Evolutionary conservation across 2,888 invertebrate species (phyloP).

Genomic region (Punctoribates punctum): DNA sequence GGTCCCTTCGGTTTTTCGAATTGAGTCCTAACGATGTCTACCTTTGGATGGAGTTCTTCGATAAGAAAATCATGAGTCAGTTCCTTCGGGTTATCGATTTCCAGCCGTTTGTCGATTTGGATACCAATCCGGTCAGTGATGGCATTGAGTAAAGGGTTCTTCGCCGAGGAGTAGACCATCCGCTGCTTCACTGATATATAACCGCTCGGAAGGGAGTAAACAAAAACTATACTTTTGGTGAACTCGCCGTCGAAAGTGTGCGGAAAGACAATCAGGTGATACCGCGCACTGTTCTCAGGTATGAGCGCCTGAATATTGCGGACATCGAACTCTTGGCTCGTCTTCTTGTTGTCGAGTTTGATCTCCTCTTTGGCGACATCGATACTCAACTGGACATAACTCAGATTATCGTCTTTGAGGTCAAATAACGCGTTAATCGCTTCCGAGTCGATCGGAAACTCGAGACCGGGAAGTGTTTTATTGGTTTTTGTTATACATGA

Average conservation of each 20-base stretch:
- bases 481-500: neutral
- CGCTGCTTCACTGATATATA: constrained; percentile 91
- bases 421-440: constrained; percentile 71
- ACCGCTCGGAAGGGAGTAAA: constrained; percentile 98
- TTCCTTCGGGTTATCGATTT: constrained; percentile 84
- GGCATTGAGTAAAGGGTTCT: constrained; percentile 79
- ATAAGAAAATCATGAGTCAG: constrained; percentile 82
- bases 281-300: constrained; percentile 79
- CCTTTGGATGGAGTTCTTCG: constrained; percentile 90
- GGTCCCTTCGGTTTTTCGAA: constrained; percentile 97
- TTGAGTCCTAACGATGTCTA: constrained; percentile 74
- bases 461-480: constrained; percentile 77
- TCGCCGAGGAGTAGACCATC: constrained; percentile 98
- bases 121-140: constrained; percentile 69
- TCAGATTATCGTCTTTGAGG: constrained; percentile 57
- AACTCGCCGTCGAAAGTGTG: constrained; percentile 91
- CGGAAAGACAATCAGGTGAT: constrained; percentile 84
- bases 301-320: constrained; percentile 70
- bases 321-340: constrained; percentile 60
- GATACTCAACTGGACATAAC: constrained; percentile 51
- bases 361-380: constrained; percentile 83
- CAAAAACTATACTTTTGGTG: constrained; percentile 82
- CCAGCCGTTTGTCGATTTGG: constrained; percentile 79
- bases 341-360: constrained; percentile 69
- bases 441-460: constrained; percentile 77